Percentiles rank a stretch among this genome's conserved stretches.
Conservation (phyloP, 2,797 vertebrate genomes). For the Peromyscus melanophrys region DNA sequence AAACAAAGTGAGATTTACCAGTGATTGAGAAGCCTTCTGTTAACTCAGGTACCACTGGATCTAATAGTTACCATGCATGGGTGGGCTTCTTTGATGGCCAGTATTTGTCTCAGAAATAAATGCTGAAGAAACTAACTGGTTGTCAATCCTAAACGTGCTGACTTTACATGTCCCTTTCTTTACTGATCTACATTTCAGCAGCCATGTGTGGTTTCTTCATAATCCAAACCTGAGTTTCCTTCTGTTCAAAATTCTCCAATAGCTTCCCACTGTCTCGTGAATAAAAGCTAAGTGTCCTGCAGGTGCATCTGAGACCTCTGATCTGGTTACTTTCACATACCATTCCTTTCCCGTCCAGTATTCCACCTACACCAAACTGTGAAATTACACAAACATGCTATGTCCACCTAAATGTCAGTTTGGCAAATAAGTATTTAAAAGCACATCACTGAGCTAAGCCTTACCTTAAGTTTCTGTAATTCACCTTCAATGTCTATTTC, state of each 20-base stretch:
- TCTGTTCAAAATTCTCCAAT: slow-evolving; percentile 20
- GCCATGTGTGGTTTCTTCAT: background rate
- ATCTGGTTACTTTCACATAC: background rate
- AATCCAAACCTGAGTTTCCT: background rate
- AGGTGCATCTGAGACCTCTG: background rate
- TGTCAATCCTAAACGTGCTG: background rate
- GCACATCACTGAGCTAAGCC: slow-evolving; percentile 32
- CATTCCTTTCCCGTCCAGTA: background rate
- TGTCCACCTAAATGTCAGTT: background rate
- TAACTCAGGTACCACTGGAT: background rate
- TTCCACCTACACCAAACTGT: background rate
- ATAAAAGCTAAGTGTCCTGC: slow-evolving; percentile 9
- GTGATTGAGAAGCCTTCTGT: background rate
- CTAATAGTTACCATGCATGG: background rate
- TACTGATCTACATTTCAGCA: background rate
- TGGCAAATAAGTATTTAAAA: slow-evolving; percentile 59
- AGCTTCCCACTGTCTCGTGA: background rate
- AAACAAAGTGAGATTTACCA: background rate
- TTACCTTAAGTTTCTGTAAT: slow-evolving; percentile 96
- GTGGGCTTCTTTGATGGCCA: background rate
- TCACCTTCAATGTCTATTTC: slow-evolving; percentile 97
- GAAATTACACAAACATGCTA: slow-evolving; percentile 1
- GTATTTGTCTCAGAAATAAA: background rate
- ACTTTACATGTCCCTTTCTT: background rate
- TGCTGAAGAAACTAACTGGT: background rate